phyloP scores from a whole-genome alignment of 2,797 vertebrate species.

The Balearica regulorum region DNA sequence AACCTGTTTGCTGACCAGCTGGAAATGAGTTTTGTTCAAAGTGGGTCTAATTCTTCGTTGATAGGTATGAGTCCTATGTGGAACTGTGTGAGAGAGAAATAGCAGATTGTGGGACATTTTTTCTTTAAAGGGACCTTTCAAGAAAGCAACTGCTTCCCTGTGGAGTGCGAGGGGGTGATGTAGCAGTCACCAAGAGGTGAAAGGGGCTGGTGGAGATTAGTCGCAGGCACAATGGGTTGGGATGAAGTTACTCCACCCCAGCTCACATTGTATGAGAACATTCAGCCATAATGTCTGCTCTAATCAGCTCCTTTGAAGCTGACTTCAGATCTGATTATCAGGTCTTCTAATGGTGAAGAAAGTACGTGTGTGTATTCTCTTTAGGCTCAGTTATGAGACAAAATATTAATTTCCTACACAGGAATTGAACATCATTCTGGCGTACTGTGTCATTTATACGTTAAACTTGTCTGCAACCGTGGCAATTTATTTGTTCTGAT shows the following conservation, averaged over 20 bases:
- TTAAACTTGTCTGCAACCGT: background rate
- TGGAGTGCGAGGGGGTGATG: background rate
- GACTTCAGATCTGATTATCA: background rate
- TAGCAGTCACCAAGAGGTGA: background rate
- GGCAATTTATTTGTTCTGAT: background rate
- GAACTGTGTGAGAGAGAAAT: background rate
- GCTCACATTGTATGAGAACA: background rate
- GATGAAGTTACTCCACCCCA: background rate
- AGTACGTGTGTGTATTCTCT: rapidly evolving
- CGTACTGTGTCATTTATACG: background rate
- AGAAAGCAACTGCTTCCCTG: background rate
- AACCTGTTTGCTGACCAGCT: background rate
- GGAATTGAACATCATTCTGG: background rate
- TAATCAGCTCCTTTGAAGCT: background rate
- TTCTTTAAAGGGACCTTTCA: background rate
- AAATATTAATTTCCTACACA: background rate
- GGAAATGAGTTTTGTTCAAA: background rate
- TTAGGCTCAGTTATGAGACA: background rate
- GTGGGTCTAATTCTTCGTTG: background rate
- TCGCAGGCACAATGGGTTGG: background rate
- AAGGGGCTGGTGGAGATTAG: background rate
- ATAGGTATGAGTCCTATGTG: background rate
- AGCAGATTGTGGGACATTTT: background rate
- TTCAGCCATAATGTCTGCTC: background rate
- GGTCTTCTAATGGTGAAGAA: background rate